These are phyloP conservation scores for Xenentodon cancila DNA, from an alignment of 2,797 vertebrate species.

Conservation along the genomic window DNA sequence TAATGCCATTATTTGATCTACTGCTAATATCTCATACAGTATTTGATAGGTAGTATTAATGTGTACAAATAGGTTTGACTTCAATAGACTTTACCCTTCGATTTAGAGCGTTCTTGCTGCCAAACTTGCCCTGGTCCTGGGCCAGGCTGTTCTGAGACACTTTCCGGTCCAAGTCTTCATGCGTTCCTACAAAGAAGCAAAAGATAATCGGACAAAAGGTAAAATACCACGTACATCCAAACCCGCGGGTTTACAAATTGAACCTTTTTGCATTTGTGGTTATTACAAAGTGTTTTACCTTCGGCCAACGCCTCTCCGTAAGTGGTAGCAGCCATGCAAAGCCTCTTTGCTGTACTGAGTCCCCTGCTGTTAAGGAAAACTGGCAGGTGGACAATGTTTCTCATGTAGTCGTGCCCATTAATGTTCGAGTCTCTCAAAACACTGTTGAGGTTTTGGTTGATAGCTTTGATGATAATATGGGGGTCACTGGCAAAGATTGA, in stretches of 20 bases:
- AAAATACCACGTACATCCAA: too few species aligned
- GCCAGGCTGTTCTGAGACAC: slow-evolving; percentile 90
- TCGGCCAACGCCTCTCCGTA: slow-evolving; percentile 90
- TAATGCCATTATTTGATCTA: too few species aligned
- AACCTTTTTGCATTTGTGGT: background rate
- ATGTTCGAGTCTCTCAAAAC: slow-evolving; percentile 97
- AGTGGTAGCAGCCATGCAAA: slow-evolving; percentile 84
- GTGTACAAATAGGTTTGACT: background rate
- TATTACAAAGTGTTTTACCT: slow-evolving; percentile 72
- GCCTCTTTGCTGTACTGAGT: slow-evolving; percentile 89
- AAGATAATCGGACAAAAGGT: background rate
- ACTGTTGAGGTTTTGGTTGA: slow-evolving; percentile 98
- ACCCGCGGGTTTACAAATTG: background rate
- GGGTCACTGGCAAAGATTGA: slow-evolving; percentile 98
- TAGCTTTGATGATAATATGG: slow-evolving; percentile 99
- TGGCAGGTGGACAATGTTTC: slow-evolving; percentile 97
- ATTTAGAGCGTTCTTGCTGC: slow-evolving; percentile 93
- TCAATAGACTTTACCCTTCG: slow-evolving; percentile 85
- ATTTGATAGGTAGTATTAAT: too few species aligned
- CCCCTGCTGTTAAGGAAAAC: slow-evolving; percentile 96
- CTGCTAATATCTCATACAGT: too few species aligned
- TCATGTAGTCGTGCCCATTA: slow-evolving; percentile 98
- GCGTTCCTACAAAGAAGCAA: slow-evolving; percentile 78
- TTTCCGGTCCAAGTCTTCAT: slow-evolving; percentile 91
- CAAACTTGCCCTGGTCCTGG: slow-evolving; percentile 90